Evolutionary conservation across 2,113 vertebrate genomes (phyloP).

Genomic region (Chloroceryle aenea): DNA sequence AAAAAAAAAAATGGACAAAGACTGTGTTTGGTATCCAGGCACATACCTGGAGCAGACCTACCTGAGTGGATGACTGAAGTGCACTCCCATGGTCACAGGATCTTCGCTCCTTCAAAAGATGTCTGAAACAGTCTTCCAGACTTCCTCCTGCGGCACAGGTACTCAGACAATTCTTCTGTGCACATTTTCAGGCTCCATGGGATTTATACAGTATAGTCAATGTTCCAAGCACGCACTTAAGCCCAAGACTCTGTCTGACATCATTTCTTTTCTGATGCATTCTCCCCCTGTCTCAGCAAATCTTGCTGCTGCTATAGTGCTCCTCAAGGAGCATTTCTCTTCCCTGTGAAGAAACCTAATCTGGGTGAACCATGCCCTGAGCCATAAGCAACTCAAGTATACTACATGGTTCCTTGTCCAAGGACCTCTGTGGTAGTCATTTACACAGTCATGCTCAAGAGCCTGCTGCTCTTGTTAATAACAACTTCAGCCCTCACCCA

Average conservation of each 20-base stretch:
- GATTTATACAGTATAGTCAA: not conserved
- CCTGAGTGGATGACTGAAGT: not conserved
- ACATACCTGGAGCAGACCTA: not conserved
- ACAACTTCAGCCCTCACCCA: not conserved
- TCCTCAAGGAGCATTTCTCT: not conserved
- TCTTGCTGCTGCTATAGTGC: not conserved
- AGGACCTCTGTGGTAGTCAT: not conserved
- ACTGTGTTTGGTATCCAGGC: not conserved
- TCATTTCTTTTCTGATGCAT: not conserved
- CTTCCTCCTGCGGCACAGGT: not conserved
- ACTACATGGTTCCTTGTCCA: not conserved
- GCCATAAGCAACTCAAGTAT: not conserved
- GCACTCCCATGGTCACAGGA: no score
- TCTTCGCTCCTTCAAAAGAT: not conserved
- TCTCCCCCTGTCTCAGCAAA: not conserved
- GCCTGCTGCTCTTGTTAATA: not conserved
- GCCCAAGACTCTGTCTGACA: not conserved
- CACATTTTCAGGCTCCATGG: not conserved
- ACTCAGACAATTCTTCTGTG: not conserved
- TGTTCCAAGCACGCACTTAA: not conserved
- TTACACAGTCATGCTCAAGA: fast-evolving
- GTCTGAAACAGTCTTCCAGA: not conserved
- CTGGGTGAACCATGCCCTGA: fast-evolving
- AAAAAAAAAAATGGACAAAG: not conserved
- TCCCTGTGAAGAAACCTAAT: not conserved